These are phyloP conservation scores for Ophion obscuratus DNA, from an alignment of 2,888 invertebrate genomes.

Conservation along the genomic window DNA sequence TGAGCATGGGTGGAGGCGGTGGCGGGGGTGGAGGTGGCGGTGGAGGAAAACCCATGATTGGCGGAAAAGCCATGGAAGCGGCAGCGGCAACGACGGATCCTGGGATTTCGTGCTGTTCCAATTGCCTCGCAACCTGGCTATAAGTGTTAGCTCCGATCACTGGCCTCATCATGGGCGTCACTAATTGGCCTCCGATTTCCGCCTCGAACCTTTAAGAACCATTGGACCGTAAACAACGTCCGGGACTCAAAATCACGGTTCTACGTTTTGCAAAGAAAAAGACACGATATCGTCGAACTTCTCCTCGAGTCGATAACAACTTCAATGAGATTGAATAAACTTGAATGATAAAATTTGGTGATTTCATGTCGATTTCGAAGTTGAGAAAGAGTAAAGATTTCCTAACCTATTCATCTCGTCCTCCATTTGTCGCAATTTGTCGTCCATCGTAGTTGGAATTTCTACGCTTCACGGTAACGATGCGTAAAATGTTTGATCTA, in stretches of 20 bases:
- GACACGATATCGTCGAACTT: not conserved
- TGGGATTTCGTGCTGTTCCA: constrained; percentile 86
- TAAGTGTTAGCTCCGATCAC: constrained; percentile 91
- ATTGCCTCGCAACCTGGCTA: constrained; percentile 88
- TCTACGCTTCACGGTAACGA: not conserved
- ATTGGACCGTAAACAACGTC: not conserved
- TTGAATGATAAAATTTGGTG: too few relatives aligned
- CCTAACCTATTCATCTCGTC: constrained; percentile 95
- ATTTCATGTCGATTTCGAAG: not conserved
- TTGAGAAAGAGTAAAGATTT: constrained; percentile 30
- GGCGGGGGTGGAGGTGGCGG: constrained; percentile 89
- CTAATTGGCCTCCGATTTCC: constrained; percentile 90
- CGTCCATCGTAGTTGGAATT: constrained; percentile 78
- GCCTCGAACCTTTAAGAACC: constrained; percentile 90
- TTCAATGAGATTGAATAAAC: not conserved
- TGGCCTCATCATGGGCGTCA: constrained; percentile 86
- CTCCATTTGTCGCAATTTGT: constrained; percentile 92
- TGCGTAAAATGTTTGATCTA: not conserved
- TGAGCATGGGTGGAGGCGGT: constrained; percentile 87
- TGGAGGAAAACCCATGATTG: constrained; percentile 86
- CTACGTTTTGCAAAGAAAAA: too few relatives aligned
- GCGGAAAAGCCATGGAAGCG: constrained; percentile 83
- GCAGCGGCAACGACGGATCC: constrained; percentile 80
- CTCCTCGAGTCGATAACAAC: not conserved
- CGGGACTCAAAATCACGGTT: not conserved